Evolutionary conservation across 2,797 vertebrate species (phyloP).

Genomic region (Muscicapa comitata): DNA sequence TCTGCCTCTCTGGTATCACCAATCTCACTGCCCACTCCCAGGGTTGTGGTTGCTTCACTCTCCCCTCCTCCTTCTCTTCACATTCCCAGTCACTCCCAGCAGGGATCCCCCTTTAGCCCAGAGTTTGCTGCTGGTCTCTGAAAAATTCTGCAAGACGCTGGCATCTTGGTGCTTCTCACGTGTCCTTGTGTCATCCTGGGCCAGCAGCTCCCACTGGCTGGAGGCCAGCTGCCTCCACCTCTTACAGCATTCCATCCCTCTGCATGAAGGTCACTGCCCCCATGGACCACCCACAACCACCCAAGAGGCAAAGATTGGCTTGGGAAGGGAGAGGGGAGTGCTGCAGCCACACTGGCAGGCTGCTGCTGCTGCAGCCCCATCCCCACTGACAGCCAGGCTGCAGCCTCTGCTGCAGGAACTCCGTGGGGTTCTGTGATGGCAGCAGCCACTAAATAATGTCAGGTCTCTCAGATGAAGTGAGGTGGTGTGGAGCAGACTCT

Average conservation of each 20-base stretch:
- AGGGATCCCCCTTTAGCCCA: background rate
- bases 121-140: background rate
- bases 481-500: background rate
- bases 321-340: background rate
- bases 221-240: background rate
- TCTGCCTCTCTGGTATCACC: background rate
- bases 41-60: background rate
- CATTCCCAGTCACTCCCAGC: background rate
- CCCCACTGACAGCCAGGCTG: background rate
- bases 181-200: fast-evolving
- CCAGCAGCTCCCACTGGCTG: background rate
- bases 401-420: background rate
- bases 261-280: background rate
- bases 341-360: fast-evolving
- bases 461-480: background rate
- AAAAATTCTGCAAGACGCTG: background rate
- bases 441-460: background rate
- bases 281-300: background rate
- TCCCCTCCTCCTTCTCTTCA: background rate
- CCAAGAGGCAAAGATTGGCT: background rate
- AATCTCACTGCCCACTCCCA: background rate
- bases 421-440: background rate
- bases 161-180: background rate
- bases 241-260: background rate
- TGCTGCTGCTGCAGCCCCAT: background rate